Conservation (phyloP, 2,888 invertebrate species). For the Drosophila imparisetae region DNA sequence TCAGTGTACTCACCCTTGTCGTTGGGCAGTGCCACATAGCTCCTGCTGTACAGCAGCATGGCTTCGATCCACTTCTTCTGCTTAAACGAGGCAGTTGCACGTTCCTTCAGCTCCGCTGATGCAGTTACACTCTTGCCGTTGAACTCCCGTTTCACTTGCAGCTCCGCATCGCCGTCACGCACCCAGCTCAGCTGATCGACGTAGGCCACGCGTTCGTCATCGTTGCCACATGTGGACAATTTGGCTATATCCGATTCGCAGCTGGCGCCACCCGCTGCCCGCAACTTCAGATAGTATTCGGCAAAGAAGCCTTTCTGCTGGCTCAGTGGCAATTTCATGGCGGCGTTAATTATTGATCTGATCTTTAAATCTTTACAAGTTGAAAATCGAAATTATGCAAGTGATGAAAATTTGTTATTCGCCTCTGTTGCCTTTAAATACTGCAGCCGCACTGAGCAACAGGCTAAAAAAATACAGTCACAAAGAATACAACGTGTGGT, state of each 20-base stretch:
- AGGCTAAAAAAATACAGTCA: constrained; percentile 26
- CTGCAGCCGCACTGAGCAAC: constrained; percentile 64
- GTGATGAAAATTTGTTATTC: constrained; percentile 28
- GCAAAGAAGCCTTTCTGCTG: constrained; percentile 86
- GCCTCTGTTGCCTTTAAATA: constrained; percentile 45
- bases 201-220: constrained; percentile 88
- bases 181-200: constrained; percentile 86
- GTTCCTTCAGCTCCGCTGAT: constrained; percentile 88
- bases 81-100: constrained; percentile 90
- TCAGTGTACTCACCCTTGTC: constrained; percentile 86
- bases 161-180: constrained; percentile 84
- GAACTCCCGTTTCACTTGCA: constrained; percentile 86
- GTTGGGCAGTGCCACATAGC: constrained; percentile 88
- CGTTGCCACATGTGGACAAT: constrained; percentile 87
- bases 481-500: constrained; percentile 59
- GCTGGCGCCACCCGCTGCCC: constrained; percentile 84
- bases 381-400: constrained; percentile 63
- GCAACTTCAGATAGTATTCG: constrained; percentile 87
- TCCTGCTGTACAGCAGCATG: constrained; percentile 89
- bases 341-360: constrained; percentile 11
- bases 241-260: constrained; percentile 87
- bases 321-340: constrained; percentile 75
- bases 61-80: constrained; percentile 89
- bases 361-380: constrained; percentile 4
- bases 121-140: constrained; percentile 86